Evolutionary conservation across 2,888 invertebrate species (phyloP), one percentile per base, ranked within the genome.

Genomic region (Drosophila pegasa): DNA sequence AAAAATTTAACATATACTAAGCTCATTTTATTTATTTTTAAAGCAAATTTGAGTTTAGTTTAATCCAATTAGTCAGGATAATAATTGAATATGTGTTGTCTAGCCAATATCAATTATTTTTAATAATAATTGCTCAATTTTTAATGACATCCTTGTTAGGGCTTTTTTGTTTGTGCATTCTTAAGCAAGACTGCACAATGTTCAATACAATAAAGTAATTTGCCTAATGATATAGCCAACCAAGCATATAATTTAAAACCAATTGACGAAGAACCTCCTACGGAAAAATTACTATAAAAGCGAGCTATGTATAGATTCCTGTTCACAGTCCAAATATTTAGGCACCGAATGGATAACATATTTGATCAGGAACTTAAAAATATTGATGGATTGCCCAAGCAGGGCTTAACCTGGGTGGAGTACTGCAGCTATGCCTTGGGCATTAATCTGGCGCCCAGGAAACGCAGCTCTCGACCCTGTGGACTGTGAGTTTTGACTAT

Each of bases 191-290:
- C 55, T 87, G 68, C 82, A 55, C 71, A 85, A 82, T 70, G 54
- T 57, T 59, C 60, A 57, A 55, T n/a, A 37, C 75, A 55, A 66
- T 75, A 61, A 69, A 68, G 71, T 59, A 86, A 87, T 86, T 86
- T 74, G 50, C 51, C 29, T 9, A 10, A 16, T 16, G 20, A 35
- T n/a, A 33, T 22, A 20, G 8, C 9, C 31, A 20, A 9, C n/a
- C 55, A 68, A 86, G 45, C 83, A 62, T 84, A 70, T 84, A 88
- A 84, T 84, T 84, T 80, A 38, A 27, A 10, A 18, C 47, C 78
- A 86, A 80, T 86, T 86, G 87, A 55, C 58, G 33, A 25, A 29
- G 33, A 18, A 48, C 41, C 27, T 51, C 31, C 58, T 22, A 37
- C 25, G 6, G 2, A 37, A 50, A 41, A 51, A 40, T 52, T 37